Base-by-base conservation (phyloP, 2,888 invertebrate species). In the Nasonovia ribisnigri region DNA sequence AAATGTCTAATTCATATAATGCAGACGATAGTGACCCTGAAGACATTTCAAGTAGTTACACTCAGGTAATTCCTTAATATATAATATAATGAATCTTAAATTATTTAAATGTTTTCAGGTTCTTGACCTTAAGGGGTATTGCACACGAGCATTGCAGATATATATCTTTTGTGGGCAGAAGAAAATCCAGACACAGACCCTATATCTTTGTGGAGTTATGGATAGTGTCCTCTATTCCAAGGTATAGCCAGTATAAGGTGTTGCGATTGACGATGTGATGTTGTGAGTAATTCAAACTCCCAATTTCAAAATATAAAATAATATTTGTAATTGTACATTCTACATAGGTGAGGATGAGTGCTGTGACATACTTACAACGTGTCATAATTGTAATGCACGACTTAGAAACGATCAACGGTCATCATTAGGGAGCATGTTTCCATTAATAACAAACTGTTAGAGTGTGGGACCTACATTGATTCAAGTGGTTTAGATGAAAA, bases 171-270 rank as follows among this genome's bases (percentile, higher is more conserved):
- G 98, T 98, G 98, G 98, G 97, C 97, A 0, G 98, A 98, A 95
- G 98, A 98, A 95, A 97, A 97, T 0, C 97, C 96, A 8, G 95
- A 95, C 60, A 96, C 96, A 36, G 95, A 95, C 96, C 96, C 94
- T 96, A 97, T 97, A 57, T 98, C 98, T 24, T 96, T 99, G 4
- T 99, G 99, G 99, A 97, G 97, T 46, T 98, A 98, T 93, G 99
- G 99, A 84, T 99, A 99, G 99, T 98, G 99, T 95, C 99, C 99
- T 0, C 96, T 99, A 24, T 96, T 99, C 43, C 99, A 99, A 96
- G 99, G 99, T 2, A 99, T 99, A 95, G 99, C 99, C 0, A 97
- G 99, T 86, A 96, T 99, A n/a, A n/a, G n/a, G 94, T 99, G 99
- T 95, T 99, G 99, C 95, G 99, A 99, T 96, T 96, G 97, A 54